Evolutionary conservation across 2,797 vertebrate species (phyloP), one percentile per base, ranked within the genome.

Genomic region (Margarornis squamiger): DNA sequence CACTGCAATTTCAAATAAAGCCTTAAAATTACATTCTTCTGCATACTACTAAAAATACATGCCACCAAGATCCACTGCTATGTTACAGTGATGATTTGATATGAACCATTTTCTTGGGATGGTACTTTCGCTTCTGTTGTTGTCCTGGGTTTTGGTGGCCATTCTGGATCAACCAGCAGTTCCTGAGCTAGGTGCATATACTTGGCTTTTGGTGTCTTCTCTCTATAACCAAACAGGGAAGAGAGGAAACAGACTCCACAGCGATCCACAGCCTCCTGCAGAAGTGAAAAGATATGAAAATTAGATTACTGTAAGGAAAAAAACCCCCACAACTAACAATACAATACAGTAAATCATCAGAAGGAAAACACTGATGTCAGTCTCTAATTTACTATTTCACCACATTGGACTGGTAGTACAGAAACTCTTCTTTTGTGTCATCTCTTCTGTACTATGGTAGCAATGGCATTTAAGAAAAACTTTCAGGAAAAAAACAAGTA

Each of bases 151-250:
- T 99, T 99, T 57, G 99, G 99, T 30, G 99, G 99, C 99, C 99
- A 99, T 92, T 99, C 99, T 1, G 99, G 99, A 96, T 99, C 99
- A 65, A 99, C 98, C 58, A 98, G 97, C 86, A 99, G 98, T 97
- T 99, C 99, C 98, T 99, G 99, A 91, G 99, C 99, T 96, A 99
- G 98, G 91, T 99, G 98, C 99, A 99, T 99, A 96, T 99, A 99
- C 90, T 99, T 99, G 59, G 99, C 99, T 97, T 99, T 99, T 92
- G 99, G 99, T 3, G 96, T 97, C 90, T 97, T 98, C 94, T 98
- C 98, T 94, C 88, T 97, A 54, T 95, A 98, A 61, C 98, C 98
- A 84, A 98, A 98, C 26, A 98, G 86, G 91, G 97, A 97, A 36
- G 98, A 98, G 66, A 98, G 94, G 96, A 98, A 98, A 92, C 97